These are phyloP conservation scores for Vannuccia rotundouncinata DNA, from an alignment of 2,888 invertebrate species.

Conservation along the genomic window DNA sequence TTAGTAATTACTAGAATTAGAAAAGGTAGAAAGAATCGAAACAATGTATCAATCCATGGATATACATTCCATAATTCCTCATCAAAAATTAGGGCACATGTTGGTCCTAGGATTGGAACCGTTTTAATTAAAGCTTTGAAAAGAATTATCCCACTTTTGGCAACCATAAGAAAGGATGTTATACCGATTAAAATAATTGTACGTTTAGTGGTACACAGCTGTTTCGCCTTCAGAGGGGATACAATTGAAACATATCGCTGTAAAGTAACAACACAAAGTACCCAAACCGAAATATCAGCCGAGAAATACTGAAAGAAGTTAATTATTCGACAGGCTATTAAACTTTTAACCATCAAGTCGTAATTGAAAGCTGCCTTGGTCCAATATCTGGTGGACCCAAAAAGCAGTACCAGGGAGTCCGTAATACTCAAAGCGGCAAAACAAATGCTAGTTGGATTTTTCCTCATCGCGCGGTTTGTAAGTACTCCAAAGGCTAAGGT, in stretches of 20 bases:
- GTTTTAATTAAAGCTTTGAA: neutral
- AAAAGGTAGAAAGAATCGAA: neutral
- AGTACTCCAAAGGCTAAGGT: neutral
- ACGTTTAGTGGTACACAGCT: neutral
- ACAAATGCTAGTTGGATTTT: neutral
- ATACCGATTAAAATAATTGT: neutral
- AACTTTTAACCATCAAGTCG: neutral
- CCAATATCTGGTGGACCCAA: neutral
- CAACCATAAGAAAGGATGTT: neutral
- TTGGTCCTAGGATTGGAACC: neutral
- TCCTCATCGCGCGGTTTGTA: neutral
- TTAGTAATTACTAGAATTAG: neutral
- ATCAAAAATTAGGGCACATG: neutral
- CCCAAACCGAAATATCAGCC: neutral
- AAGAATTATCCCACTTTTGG: neutral
- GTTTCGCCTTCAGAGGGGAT: neutral
- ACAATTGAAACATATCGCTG: neutral
- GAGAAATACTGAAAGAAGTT: neutral
- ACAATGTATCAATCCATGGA: neutral
- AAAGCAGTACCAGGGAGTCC: neutral
- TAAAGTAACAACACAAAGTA: neutral
- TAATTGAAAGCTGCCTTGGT: neutral
- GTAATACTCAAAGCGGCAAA: neutral
- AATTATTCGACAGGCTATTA: neutral
- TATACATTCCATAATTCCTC: neutral